Base-by-base conservation (phyloP, 2,113 vertebrate species). In the Entomyzon cyanotis region DNA sequence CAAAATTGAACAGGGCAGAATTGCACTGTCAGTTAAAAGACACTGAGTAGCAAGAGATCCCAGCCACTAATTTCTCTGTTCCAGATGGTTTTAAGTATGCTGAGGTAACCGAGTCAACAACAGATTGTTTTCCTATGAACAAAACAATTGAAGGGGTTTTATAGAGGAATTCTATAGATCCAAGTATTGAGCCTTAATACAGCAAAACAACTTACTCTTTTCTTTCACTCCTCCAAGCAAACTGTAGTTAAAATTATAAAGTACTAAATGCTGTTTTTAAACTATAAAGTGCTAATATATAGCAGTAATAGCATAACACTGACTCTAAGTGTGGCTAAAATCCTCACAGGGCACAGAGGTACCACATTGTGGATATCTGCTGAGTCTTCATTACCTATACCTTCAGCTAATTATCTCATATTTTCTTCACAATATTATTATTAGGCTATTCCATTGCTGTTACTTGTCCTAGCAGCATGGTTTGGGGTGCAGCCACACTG, bases 1-100 rank as follows among this genome's bases (percentile, higher is more conserved):
- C 33, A 82, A 90, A 93, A 89, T 90, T 89, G 84, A 84, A 82
- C 31, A 59, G 44, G 62, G 64, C 60, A 97, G 73, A 47, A 81
- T 53, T 90, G 49, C 35, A 74, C 73, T 87, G 22, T 44, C 55
- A 87, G 42, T 89, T 91, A 86, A 88, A 84, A 87, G 37, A 44
- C 42, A 53, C n/a, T 53, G 28, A 95, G 53, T 14, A 82, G 24
- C 8, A 85, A 77, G 28, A 71, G 37, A 76, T 46, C 11, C 20
- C 53, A 74, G 12, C 2, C 37, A 71, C 18, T 82, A 76, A 87
- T 83, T 84, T 94, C 15, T 89, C 10, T 5, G 11, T 52, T 84
- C 10, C 18, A 63, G 49, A 14, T 76, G n/a, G 18, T 44, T 89
- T 52, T 50, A 76, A 46, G 28, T 8, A 27, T 6, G 12, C 23